These are phyloP conservation scores for Dermochelys coriacea DNA, from an alignment of 2,797 vertebrate genomes.

Conservation along the genomic window DNA sequence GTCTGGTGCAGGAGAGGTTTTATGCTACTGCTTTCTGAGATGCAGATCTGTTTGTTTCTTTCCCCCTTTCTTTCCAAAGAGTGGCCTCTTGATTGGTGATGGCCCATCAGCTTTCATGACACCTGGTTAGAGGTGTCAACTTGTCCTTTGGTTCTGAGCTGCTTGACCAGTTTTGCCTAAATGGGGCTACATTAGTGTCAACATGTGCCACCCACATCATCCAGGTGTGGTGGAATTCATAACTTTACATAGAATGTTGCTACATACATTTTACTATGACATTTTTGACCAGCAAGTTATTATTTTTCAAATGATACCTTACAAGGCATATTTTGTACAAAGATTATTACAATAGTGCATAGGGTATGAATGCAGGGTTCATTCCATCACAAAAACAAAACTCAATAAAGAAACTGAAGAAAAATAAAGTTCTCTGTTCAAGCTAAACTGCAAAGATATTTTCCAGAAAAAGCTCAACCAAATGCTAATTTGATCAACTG, in stretches of 20 bases:
- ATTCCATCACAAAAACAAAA: not conserved
- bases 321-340: not conserved
- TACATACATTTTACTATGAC: not conserved
- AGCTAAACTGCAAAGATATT: not conserved
- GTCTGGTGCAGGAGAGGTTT: not conserved
- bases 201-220: not conserved
- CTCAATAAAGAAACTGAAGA: constrained; percentile 20
- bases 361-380: not conserved
- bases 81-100: not conserved
- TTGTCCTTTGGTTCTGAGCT: not conserved
- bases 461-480: not conserved
- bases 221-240: not conserved
- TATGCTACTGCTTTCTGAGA: not conserved
- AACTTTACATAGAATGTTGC: not conserved
- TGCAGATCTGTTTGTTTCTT: not conserved
- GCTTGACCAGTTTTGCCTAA: not conserved
- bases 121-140: not conserved
- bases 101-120: not conserved
- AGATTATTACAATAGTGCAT: not conserved
- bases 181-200: not conserved
- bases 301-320: not conserved
- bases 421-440: constrained; percentile 26
- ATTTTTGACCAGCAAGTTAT: not conserved
- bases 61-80: not conserved
- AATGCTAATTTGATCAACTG: not conserved